Percentiles rank a stretch among this genome's conserved stretches.
phyloP scores from a whole-genome alignment of 1,140 invertebrate genomes.

The Magallana ariakensis region DNA sequence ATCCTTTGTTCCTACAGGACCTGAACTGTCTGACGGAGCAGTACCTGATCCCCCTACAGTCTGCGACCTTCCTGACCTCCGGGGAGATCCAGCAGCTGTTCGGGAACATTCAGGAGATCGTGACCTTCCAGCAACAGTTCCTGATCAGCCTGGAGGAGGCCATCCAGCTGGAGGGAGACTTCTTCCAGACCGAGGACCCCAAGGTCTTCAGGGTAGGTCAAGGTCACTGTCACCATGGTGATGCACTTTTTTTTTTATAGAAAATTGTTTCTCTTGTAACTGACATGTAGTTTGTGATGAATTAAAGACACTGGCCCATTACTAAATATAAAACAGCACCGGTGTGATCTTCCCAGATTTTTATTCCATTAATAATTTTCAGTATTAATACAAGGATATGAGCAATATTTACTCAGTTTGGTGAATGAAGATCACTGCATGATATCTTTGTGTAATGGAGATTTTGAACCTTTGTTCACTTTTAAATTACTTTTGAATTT shows the following conservation, averaged over 20 bases:
- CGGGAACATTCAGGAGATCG: conserved; percentile 98
- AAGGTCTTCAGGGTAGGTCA: conserved; percentile 94
- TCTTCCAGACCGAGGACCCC: conserved; percentile 93
- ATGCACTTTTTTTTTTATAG: not conserved
- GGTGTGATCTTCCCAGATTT: no score
- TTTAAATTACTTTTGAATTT: no score
- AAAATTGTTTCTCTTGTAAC: no score
- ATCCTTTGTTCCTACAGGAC: conserved; percentile 84
- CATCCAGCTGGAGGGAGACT: conserved; percentile 93
- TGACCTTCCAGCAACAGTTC: conserved; percentile 97
- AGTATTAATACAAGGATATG: no score
- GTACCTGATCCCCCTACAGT: conserved; percentile 97
- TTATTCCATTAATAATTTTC: no score
- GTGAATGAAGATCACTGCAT: no score
- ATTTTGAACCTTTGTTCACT: no score
- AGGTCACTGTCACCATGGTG: not conserved
- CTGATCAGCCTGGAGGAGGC: conserved; percentile 96
- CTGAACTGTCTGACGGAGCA: conserved; percentile 96
- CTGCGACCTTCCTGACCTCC: conserved; percentile 95
- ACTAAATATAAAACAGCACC: no score
- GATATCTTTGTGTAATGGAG: no score
- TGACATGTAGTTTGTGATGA: no score
- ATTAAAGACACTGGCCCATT: no score
- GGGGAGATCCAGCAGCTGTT: conserved; percentile 97
- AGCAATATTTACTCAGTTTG: no score